A percentile compares a stretch with the other conserved stretches of the same genome.
Evolutionary conservation across 2,888 invertebrate genomes (phyloP).

Genomic region (Saturnia japonica): DNA sequence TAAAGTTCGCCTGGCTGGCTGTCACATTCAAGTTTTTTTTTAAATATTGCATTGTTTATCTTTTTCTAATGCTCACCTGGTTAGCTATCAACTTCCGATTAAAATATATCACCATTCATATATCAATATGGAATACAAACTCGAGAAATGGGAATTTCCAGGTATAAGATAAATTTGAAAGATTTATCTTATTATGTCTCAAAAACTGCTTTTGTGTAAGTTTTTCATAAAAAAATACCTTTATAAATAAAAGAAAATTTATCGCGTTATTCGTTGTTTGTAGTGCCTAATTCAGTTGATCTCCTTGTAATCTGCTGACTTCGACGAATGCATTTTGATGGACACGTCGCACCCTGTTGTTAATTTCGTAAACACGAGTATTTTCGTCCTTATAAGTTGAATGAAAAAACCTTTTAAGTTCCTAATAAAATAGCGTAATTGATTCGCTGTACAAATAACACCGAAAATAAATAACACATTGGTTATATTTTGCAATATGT

Average conservation of each 20-base stretch:
- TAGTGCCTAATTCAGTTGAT: background rate
- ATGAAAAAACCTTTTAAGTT: background rate
- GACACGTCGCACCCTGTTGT: background rate
- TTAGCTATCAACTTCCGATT: too few species aligned
- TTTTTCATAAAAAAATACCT: background rate
- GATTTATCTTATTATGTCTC: background rate
- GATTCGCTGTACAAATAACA: background rate
- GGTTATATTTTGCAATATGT: slow-evolving; percentile 15
- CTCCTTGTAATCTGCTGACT: background rate
- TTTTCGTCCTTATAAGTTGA: background rate
- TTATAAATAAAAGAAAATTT: background rate
- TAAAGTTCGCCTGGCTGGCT: background rate
- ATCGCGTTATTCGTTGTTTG: background rate
- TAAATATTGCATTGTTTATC: too few species aligned
- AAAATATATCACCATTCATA: too few species aligned
- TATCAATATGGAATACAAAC: too few species aligned
- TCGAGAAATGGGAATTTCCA: background rate
- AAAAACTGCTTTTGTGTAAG: background rate
- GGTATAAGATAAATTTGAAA: background rate
- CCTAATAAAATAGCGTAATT: background rate
- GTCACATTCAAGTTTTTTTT: too few species aligned
- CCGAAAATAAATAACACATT: background rate
- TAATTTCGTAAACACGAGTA: background rate
- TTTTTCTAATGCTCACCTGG: too few species aligned
- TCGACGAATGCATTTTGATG: slow-evolving; percentile 5